These are phyloP conservation scores for Furnarius figulus DNA, from an alignment of 2,113 vertebrate species.

Conservation along the genomic window DNA sequence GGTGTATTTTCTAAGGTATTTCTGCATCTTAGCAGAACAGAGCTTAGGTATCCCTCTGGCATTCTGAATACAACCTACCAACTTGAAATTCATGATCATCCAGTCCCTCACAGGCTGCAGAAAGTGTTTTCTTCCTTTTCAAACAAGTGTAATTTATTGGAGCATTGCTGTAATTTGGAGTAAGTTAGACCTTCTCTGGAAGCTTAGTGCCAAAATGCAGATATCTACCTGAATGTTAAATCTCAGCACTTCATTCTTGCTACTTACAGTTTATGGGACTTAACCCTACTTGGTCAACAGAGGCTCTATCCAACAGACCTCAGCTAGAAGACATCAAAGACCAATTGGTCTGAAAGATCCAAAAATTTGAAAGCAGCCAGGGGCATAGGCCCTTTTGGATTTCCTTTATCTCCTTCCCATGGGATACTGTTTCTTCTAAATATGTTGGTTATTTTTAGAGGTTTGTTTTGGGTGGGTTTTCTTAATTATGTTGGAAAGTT, in stretches of 20 bases:
- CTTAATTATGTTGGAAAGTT: background rate
- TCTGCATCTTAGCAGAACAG: background rate
- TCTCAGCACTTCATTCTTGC: background rate
- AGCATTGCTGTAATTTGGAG: background rate
- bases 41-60: background rate
- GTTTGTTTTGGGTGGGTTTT: background rate
- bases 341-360: background rate
- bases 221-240: background rate
- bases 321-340: background rate
- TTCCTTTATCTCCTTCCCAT: background rate
- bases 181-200: background rate
- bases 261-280: background rate
- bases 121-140: background rate
- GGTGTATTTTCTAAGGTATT: background rate
- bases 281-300: background rate
- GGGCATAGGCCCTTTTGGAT: background rate
- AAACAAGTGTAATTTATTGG: background rate
- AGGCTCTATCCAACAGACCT: background rate
- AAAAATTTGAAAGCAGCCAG: background rate
- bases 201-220: background rate
- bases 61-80: background rate
- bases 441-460: background rate
- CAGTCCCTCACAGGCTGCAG: background rate
- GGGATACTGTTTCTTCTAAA: background rate
- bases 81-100: background rate